These are phyloP conservation scores for Mycalesis mineus DNA, from an alignment of 2,888 invertebrate species.

Conservation along the genomic window DNA sequence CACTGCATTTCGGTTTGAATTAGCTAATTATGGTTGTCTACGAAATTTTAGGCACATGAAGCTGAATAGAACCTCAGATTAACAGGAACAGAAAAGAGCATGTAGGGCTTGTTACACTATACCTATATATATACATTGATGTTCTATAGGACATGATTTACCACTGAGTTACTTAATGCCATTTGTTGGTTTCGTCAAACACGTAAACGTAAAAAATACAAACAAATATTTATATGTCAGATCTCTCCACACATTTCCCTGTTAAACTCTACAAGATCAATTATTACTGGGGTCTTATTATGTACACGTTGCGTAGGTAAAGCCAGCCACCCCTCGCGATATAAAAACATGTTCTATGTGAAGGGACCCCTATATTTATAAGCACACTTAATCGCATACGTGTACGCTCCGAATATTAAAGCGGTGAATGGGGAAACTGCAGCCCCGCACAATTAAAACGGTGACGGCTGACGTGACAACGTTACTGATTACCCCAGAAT, in stretches of 20 bases:
- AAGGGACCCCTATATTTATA: conserved; percentile 66
- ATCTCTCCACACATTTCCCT: conserved; percentile 39
- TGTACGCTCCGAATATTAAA: conserved; percentile 71
- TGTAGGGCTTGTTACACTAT: too few species aligned
- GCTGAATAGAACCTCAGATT: too few species aligned
- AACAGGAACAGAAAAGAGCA: too few species aligned
- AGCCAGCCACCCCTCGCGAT: conserved; percentile 53
- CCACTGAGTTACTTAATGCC: too few species aligned
- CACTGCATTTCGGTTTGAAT: too few species aligned
- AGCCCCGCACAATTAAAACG: conserved; percentile 61
- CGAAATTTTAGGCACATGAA: too few species aligned
- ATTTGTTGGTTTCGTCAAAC: too few species aligned
- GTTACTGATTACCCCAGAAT: neutral
- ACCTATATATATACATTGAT: too few species aligned
- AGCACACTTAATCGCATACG: conserved; percentile 72
- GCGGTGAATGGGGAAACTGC: conserved; percentile 68
- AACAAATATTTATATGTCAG: neutral
- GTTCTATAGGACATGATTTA: too few species aligned
- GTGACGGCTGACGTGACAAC: neutral
- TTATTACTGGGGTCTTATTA: conserved; percentile 62
- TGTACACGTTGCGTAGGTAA: conserved; percentile 62
- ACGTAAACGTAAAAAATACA: neutral
- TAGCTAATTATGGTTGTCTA: too few species aligned
- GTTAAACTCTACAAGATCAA: conserved; percentile 47
- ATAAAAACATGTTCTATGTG: conserved; percentile 62